These are phyloP conservation scores for Drosophila persimilis DNA, from an alignment of 1,140 invertebrate species.

Conservation along the genomic window DNA sequence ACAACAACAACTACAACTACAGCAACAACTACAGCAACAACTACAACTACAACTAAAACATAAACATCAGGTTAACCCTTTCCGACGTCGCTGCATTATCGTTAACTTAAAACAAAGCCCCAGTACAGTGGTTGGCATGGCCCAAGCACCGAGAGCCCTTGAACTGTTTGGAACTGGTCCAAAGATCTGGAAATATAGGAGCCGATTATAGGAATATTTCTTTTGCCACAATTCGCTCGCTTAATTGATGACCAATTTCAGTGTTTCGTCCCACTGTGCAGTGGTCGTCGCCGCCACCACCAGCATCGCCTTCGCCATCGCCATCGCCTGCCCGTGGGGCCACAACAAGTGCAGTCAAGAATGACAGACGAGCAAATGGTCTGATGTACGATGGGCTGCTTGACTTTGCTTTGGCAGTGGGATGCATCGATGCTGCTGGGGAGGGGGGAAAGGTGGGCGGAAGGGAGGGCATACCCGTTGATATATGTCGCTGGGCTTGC, in stretches of 20 bases:
- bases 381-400: slow-evolving; percentile 59
- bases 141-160: not conserved
- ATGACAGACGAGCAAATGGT: slow-evolving; percentile 79
- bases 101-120: slow-evolving; percentile 47
- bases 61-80: slow-evolving; percentile 79
- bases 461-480: slow-evolving; percentile 36
- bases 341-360: slow-evolving; percentile 77
- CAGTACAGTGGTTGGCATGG: slow-evolving; percentile 33
- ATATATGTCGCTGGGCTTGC: slow-evolving; percentile 75
- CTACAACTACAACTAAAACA: slow-evolving; percentile 67
- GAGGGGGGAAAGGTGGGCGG: slow-evolving; percentile 29
- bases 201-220: no score
- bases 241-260: no score
- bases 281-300: slow-evolving; percentile 1
- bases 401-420: slow-evolving; percentile 23
- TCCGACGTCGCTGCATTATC: slow-evolving; percentile 65
- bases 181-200: not conserved
- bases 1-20: slow-evolving; percentile 31
- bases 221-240: no score
- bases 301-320: not conserved
- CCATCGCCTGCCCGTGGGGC: slow-evolving; percentile 25
- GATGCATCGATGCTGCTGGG: slow-evolving; percentile 30
- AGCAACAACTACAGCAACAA: slow-evolving; percentile 44
- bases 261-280: slow-evolving; percentile 47
- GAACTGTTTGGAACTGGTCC: no score